Conservation (phyloP, 1,140 invertebrate genomes). For the Laodelphax striatellus region DNA sequence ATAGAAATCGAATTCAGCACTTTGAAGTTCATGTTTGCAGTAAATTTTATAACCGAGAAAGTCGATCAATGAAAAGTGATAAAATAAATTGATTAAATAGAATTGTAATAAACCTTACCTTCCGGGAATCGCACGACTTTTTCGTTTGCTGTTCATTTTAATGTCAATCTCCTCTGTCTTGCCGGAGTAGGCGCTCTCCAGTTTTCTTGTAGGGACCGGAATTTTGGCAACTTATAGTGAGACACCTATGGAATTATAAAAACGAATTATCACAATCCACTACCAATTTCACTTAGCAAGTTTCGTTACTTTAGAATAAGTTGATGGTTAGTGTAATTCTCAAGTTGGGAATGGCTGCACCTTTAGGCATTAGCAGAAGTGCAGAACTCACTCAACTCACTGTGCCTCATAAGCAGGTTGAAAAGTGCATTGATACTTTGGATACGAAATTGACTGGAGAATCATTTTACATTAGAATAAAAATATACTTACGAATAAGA, state of each 20-base stretch:
- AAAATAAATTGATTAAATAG: background rate
- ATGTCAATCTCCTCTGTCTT: constrained; percentile 29
- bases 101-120: background rate
- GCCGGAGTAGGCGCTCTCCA: constrained; percentile 40
- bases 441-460: too few relatives aligned
- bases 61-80: background rate
- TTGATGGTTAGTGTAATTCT: background rate
- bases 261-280: background rate
- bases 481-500: too few relatives aligned
- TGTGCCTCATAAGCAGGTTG: background rate
- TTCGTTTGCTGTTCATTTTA: constrained; percentile 35
- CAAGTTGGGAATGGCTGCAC: background rate
- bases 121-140: constrained; percentile 15
- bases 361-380: background rate
- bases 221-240: constrained; percentile 33
- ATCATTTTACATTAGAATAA: too few relatives aligned
- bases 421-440: background rate
- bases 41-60: too few relatives aligned
- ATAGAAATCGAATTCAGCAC: too few relatives aligned
- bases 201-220: constrained; percentile 44
- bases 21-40: too few relatives aligned
- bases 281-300: background rate
- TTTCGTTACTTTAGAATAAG: background rate
- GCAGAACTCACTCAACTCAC: background rate
- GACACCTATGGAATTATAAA: background rate